Evolutionary conservation across 2,888 invertebrate species (phyloP), one percentile per base, ranked within the genome.

Genomic region (Poecilobothrus nobilitatus): DNA sequence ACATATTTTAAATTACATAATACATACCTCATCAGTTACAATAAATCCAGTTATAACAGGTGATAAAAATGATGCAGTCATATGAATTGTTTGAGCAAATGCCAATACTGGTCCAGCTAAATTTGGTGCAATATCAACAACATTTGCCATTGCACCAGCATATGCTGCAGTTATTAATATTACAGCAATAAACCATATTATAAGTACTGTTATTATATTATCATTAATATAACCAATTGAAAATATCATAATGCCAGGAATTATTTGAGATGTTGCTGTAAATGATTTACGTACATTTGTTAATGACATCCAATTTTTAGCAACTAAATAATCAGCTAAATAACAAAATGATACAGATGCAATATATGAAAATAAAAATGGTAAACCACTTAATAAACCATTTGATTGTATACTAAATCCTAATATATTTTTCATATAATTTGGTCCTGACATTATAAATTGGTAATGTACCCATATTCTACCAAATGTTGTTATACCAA

Each of bases 41-140:
- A 89, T 79, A 71, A 85, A 80, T 72, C 89, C 89, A 72, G 87
- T 86, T 21, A 85, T 86, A 68, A 89, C 78, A 1, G 89, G 89
- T 67, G 89, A 89, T 61, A 89, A 76, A 76, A 89, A 90, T 75
- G 89, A 89, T 37, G 89, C 89, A 15, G 87, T 86, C 89, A 90
- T 90, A 78, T 89, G 89, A 74, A 90, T 89, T n/a, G 89, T 89
- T 81, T 90, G 89, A 73, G 89, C 88, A 78, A 89, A 90, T 18
- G 89, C 89, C 72, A 90, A 79, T 65, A 89, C 88, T 44, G 89
- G 89, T 67, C 86, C 91, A 67, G 91, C 90, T 74, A 89, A 87
- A 81, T 91, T 90, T n/a, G 91, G 90, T 1, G 90, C 89, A 70
- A 91, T 88, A 77, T 91, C 91, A 20, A 91, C 89, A 71, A 90